Conservation (phyloP, 2,888 invertebrate species). For the Galerucella calmariensis region DNA sequence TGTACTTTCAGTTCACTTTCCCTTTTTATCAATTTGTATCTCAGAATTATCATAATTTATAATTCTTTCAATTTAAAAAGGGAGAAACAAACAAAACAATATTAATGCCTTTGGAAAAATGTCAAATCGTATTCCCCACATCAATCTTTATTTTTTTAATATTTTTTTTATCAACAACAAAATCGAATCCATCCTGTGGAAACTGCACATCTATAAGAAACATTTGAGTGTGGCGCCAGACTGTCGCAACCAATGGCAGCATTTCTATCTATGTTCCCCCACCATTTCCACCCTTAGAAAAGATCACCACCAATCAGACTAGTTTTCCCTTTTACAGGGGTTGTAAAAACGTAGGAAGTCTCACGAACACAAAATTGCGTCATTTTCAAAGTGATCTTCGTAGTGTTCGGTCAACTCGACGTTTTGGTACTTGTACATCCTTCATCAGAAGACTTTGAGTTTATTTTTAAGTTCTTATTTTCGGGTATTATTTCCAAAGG, state of each 20-base stretch:
- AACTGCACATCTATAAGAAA: slow-evolving; percentile 43
- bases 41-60: background rate
- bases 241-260: slow-evolving; percentile 59
- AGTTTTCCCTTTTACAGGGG: slow-evolving; percentile 36
- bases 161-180: slow-evolving; percentile 23
- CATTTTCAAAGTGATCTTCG: slow-evolving; percentile 54
- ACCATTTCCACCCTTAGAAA: slow-evolving; percentile 30
- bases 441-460: slow-evolving; percentile 28
- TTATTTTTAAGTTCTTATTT: slow-evolving; percentile 21
- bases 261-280: slow-evolving; percentile 32
- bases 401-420: slow-evolving; percentile 48
- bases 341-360: slow-evolving; percentile 47
- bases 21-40: background rate
- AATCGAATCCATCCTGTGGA: slow-evolving; percentile 41
- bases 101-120: slow-evolving; percentile 20
- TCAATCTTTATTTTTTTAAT: slow-evolving; percentile 20
- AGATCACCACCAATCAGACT: slow-evolving; percentile 38
- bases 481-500: background rate
- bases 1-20: background rate
- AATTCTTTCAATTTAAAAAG: too few relatives aligned
- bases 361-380: slow-evolving; percentile 51
- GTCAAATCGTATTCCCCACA: slow-evolving; percentile 24
- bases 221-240: slow-evolving; percentile 64
- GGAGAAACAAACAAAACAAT: slow-evolving; percentile 1
- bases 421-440: slow-evolving; percentile 34